Base-by-base conservation (phyloP, 2,888 invertebrate species). In the Erebia palarica region DNA sequence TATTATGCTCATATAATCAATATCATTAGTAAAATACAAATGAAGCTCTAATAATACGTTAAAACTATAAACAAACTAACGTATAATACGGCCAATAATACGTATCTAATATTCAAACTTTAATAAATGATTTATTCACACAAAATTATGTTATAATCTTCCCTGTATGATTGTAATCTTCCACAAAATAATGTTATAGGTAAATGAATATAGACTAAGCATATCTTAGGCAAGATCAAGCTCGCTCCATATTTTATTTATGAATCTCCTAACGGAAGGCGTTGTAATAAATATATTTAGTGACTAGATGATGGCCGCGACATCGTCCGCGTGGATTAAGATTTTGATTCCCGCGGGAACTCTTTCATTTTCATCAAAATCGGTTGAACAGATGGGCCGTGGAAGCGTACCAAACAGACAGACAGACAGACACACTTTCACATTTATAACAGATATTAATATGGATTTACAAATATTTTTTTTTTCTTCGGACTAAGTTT, bases 11-110 rank as follows among this genome's bases (percentile, higher is more conserved):
- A 68, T 47, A 53, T 68, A 61, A 68, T 73, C 71, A 70, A 70
- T 72, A 75, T 72, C 57, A 68, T 71, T 73, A 71, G 66, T 21
- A 66, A 69, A 73, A 60, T 66, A 65, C 49, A 65, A 68, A 57
- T 49, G 55, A 53, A 44, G 51, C 58, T 47, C 18, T 9, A 36
- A 36, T 27, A 63, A 53, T 42, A n/a, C 18, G 27, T 58, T 13
- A 58, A 27, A 58, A 14, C 21, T 58, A 58, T 9, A 9, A 53
- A 9, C 7, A 16, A 36, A 36, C 36, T 49, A 14, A 13, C 27
- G 14, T 49, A 14, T 16, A 55, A 16, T 8, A 55, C 10, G 55
- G 10, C 9, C 18, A 55, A 55, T 18, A 55, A 55, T 53, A 55
- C n/a, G 1, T 55, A 55, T 18, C 10, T 18, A 10, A 16, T 16